Base-by-base conservation (phyloP, 2,888 invertebrate species). In the Trissoscelio sp. region DNA sequence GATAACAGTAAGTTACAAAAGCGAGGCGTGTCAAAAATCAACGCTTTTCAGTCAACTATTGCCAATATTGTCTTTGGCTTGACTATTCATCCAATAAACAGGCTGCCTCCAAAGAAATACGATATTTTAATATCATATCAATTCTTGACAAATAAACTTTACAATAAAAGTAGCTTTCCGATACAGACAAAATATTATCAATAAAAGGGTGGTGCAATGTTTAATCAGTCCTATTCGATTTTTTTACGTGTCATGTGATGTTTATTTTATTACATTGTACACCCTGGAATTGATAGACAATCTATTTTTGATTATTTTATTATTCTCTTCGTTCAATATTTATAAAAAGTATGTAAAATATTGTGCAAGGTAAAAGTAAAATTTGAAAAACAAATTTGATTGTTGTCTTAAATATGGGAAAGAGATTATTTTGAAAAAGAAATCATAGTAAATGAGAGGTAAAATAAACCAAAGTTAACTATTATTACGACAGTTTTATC, bases 1-100 rank as follows among this genome's bases (percentile, higher is more conserved):
- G 72, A 70, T 79, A 80, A 74, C 79, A 79, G 48, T 74, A 79
- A 74, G 69, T 79, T 69, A 66, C 48, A 58, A 72, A 78, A 79
- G 11, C 48, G 51, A 74, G 57, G 48, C 55, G 69, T 69, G 79
- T 79, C 67, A 79, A 79, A 67, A 74, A 67, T 67, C 51, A 72
- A 48, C 37, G 22, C 48, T 44, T 28, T 58, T 31, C 5, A 37
- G 12, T 4, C 42, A 37, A 37, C 2, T 2, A 9, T 34, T 34
- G 34, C 9, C 34, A 34, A 12, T 42, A 44, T 39, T 57, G 69
- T 57, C 46, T 31, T 34, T 22, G 3, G 14, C 44, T 44, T 6
- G 14, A 12, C 28, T 67, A 53, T 53, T 28, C n/a, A 24, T n/a
- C n/a, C n/a, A n/a, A n/a, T n/a, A n/a, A n/a, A n/a, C n/a, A 18